Evolutionary conservation across 2,797 vertebrate species (phyloP).

Genomic region (Etheostoma nigrum): DNA sequence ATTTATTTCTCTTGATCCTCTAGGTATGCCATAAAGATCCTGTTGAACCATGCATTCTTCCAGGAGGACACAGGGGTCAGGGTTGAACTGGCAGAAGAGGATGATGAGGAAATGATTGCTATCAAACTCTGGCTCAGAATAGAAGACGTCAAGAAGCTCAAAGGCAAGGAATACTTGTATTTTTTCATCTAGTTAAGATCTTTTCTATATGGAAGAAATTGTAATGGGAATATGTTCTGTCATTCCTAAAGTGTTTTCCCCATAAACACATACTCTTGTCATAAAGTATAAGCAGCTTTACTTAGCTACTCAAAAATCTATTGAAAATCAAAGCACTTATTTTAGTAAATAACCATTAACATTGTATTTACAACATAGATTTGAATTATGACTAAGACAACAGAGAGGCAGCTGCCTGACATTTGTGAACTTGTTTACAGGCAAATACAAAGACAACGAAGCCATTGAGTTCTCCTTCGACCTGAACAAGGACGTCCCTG

Average conservation of each 20-base stretch:
- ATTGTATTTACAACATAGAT: neutral
- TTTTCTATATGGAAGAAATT: neutral
- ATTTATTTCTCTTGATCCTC: neutral
- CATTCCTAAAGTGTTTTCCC: no score
- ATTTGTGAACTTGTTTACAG: constrained; percentile 47
- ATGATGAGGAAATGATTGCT: constrained; percentile 98
- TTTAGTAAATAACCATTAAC: neutral
- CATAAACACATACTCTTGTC: no score
- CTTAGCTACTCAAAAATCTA: neutral
- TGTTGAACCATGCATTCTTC: constrained; percentile 99
- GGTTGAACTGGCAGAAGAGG: constrained; percentile 98
- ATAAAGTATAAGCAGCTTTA: neutral
- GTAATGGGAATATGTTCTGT: neutral
- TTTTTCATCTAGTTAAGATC: neutral
- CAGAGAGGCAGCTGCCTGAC: constrained; percentile 4
- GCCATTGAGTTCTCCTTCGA: constrained; percentile 99
- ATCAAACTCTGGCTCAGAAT: constrained; percentile 99
- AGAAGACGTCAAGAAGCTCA: constrained; percentile 98
- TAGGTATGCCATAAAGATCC: constrained; percentile 97
- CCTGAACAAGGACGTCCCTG: constrained; percentile 95
- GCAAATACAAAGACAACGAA: constrained; percentile 99
- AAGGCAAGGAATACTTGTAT: constrained; percentile 80
- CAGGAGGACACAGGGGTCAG: constrained; percentile 98
- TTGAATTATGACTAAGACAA: neutral
- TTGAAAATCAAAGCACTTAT: neutral